These are phyloP conservation scores for Vollenhovia emeryi DNA, from an alignment of 1,140 invertebrate genomes.

Conservation along the genomic window DNA sequence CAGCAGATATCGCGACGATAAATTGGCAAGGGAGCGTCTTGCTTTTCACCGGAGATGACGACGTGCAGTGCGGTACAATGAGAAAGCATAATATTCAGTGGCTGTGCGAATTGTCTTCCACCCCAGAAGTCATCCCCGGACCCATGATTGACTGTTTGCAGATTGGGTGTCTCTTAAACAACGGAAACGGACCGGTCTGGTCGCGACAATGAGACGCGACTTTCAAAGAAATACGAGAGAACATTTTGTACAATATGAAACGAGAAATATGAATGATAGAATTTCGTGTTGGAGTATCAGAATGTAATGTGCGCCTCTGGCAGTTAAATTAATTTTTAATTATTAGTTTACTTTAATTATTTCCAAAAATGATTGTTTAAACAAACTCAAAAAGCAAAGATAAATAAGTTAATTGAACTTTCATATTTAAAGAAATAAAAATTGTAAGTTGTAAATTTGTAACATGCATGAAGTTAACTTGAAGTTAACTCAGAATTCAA, in stretches of 20 bases:
- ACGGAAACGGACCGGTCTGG: conserved; percentile 45
- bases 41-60: conserved; percentile 64
- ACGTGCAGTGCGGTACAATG: conserved; percentile 68
- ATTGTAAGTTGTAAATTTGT: background rate
- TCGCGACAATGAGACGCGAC: conserved; percentile 35
- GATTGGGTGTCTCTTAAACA: conserved; percentile 67
- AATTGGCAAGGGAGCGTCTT: conserved; percentile 72
- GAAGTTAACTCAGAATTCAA: no score
- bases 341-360: background rate
- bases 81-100: conserved; percentile 63
- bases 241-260: conserved; percentile 30
- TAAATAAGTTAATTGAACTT: conserved; percentile 8
- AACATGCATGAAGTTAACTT: background rate
- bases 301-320: background rate
- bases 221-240: conserved; percentile 33
- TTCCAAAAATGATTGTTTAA: background rate
- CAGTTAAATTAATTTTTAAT: background rate
- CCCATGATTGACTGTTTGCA: conserved; percentile 68
- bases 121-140: conserved; percentile 41
- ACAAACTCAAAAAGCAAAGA: background rate
- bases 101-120: conserved; percentile 65
- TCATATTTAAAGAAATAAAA: background rate
- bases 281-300: background rate
- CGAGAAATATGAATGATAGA: background rate
- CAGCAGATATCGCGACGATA: conserved; percentile 60